phyloP scores from a whole-genome alignment of 2,888 invertebrate species.

The Diloba caeruleocephala region DNA sequence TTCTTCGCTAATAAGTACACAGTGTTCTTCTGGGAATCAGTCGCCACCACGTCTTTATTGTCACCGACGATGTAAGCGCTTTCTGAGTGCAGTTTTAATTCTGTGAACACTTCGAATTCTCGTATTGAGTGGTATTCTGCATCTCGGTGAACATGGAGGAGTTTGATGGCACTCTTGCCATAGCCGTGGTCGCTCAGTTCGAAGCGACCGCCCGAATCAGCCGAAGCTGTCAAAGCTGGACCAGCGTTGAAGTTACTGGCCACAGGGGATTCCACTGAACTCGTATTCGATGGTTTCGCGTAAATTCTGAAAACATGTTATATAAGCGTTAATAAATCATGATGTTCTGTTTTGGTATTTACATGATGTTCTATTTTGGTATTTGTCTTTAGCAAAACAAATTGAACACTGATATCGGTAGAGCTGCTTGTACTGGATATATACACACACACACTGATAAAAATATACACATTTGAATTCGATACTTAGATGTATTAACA shows the following conservation, averaged over 20 bases:
- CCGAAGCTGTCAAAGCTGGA: constrained; percentile 73
- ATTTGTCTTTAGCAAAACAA: constrained; percentile 33
- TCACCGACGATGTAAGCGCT: constrained; percentile 93
- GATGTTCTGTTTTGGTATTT: constrained; percentile 26
- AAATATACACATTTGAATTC: constrained; percentile 5
- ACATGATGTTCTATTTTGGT: constrained; percentile 6
- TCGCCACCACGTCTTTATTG: constrained; percentile 94
- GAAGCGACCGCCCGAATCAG: constrained; percentile 86
- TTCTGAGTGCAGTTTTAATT: constrained; percentile 91
- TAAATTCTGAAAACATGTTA: constrained; percentile 77
- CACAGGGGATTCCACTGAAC: constrained; percentile 64
- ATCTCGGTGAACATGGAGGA: constrained; percentile 92
- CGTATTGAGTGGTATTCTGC: constrained; percentile 91
- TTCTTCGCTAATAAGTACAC: constrained; percentile 94
- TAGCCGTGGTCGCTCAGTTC: constrained; percentile 91
- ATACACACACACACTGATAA: constrained; percentile 1
- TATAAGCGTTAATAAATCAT: constrained; percentile 21
- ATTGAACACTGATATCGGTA: background rate
- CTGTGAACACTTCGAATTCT: constrained; percentile 93
- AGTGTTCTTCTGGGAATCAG: constrained; percentile 95
- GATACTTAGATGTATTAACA: no score
- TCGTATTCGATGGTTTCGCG: constrained; percentile 84
- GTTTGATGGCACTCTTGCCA: constrained; percentile 93
- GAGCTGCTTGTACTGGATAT: constrained; percentile 1
- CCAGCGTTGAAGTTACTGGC: constrained; percentile 46